A percentile compares a stretch with the other conserved stretches of the same genome.
phyloP scores from a whole-genome alignment of 2,888 invertebrate genomes.

The Rotaria sp. region DNA sequence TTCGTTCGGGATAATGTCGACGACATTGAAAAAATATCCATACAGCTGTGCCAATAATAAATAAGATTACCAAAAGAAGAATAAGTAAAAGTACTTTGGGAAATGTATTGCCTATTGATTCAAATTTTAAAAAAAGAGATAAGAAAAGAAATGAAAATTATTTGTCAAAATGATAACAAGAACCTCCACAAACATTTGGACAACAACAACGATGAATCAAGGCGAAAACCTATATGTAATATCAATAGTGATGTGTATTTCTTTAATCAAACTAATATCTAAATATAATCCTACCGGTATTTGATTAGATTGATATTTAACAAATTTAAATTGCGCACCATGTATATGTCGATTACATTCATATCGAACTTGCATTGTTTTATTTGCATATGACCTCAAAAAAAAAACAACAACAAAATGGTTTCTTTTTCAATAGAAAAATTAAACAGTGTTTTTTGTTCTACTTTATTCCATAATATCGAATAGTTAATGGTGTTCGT shows the following conservation, averaged over 20 bases:
- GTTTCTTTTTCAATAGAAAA: too few relatives aligned
- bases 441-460: neutral
- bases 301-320: neutral
- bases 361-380: neutral
- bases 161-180: neutral
- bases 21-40: slow-evolving; percentile 24
- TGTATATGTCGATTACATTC: neutral
- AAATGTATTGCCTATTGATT: neutral
- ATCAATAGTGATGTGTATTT: neutral
- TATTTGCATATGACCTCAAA: neutral
- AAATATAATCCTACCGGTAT: neutral
- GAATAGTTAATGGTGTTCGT: neutral
- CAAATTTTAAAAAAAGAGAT: neutral
- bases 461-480: slow-evolving; percentile 12
- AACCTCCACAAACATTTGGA: slow-evolving; percentile 22
- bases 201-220: slow-evolving; percentile 17
- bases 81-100: neutral
- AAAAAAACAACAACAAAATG: neutral
- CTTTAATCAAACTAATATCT: neutral
- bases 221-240: neutral
- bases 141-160: too few relatives aligned
- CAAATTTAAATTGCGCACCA: neutral
- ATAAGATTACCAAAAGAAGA: neutral
- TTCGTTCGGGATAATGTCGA: slow-evolving; percentile 30
- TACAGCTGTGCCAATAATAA: slow-evolving; percentile 15